Evolutionary conservation across 1,140 invertebrate species (phyloP), one percentile per base, ranked within the genome.

Genomic region (Linepithema humile): DNA sequence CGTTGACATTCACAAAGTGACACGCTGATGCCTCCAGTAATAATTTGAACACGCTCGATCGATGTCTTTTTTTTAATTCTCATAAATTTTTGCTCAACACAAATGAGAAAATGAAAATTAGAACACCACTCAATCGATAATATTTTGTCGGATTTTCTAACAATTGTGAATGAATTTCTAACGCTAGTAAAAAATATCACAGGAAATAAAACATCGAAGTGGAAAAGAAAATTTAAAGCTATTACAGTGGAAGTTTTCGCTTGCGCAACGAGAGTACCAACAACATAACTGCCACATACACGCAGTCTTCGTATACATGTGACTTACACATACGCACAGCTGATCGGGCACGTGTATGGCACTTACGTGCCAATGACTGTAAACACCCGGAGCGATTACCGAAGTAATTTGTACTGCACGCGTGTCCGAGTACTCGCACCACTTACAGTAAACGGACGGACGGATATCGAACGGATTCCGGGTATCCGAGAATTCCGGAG

Each of bases 291-390:
- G 80, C 40, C 38, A 57, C 55, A 57, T 62, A 78, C 57, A 43
- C 67, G 62, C 45, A 74, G 77, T 89, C 75, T 72, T 20, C 67
- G 57, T 53, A 60, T 60, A 65, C 48, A 40, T 62, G 62, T 40
- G 38, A 45, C 55, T 75, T 75, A 60, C 55, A 48, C 50, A 29
- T 53, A 43, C 64, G 32, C 64, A 12, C 38, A 32, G 17, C 35
- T 5, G 62, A 40, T 57, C 48, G 62, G 29, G 69, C 83, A 88
- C 86, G 85, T 84, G 84, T 74, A 26, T 55, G 26, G 53, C 53
- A 57, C 74, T 88, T 87, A 88, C 87, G 86, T 88, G 87, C 86
- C 86, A 85, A 88, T 75, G 86, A 85, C 86, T 85, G 83, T 88
- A 88, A 88, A 88, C 83, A 88, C 62, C 40, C 60, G 69, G 23